Evolutionary conservation across 2,888 invertebrate genomes (phyloP).

Genomic region (Laspeyria flexula): DNA sequence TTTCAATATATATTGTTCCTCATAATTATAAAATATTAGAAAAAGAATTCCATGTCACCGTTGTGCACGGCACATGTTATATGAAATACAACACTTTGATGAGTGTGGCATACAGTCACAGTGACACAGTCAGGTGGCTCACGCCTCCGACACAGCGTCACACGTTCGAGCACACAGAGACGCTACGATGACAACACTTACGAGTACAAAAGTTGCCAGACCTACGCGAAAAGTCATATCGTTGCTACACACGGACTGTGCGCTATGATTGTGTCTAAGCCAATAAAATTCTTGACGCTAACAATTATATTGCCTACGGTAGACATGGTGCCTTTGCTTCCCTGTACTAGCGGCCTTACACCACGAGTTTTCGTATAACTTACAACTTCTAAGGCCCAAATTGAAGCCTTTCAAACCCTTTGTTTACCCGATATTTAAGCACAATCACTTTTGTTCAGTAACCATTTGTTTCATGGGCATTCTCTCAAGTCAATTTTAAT

Average conservation of each 20-base stretch:
- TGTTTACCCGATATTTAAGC: background rate
- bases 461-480: background rate
- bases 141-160: constrained; percentile 57
- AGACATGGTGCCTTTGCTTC: too few species aligned
- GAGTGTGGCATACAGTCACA: constrained; percentile 36
- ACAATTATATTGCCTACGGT: too few species aligned
- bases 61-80: constrained; percentile 19
- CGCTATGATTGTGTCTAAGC: too few species aligned
- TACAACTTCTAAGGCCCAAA: background rate
- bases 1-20: too few species aligned
- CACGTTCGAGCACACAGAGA: constrained; percentile 34
- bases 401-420: background rate
- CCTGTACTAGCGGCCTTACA: too few species aligned
- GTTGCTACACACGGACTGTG: too few species aligned
- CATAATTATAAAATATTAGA: too few species aligned
- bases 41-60: too few species aligned
- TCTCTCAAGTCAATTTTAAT: background rate
- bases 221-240: too few species aligned
- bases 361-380: background rate
- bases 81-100: constrained; percentile 52
- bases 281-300: too few species aligned
- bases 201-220: too few species aligned
- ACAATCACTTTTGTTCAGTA: background rate
- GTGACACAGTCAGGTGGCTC: constrained; percentile 44
- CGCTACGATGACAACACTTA: constrained; percentile 10